Evolutionary conservation across 1,140 invertebrate species (phyloP).

Genomic region (Tribolium madens): DNA sequence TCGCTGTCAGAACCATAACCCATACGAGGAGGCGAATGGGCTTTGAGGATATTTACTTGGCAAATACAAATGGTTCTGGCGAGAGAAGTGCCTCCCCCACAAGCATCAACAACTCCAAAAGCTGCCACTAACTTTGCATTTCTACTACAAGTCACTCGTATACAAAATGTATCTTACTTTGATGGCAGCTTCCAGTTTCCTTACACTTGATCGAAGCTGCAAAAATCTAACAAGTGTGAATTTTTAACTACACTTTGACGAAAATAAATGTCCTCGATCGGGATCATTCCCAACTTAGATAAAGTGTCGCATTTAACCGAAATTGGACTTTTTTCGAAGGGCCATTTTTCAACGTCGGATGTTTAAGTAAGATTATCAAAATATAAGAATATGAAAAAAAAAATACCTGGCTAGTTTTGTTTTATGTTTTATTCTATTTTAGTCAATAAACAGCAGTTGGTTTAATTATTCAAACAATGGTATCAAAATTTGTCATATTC

Average conservation of each 20-base stretch:
- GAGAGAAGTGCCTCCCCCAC: slow-evolving; percentile 28
- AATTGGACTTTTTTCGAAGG: too few relatives aligned
- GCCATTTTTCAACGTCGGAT: too few relatives aligned
- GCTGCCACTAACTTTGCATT: slow-evolving; percentile 25
- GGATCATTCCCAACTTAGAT: too few relatives aligned
- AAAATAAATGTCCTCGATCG: too few relatives aligned
- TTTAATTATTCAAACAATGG: too few relatives aligned
- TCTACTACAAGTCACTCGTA: slow-evolving; percentile 7
- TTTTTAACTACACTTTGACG: neutral
- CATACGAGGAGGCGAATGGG: slow-evolving; percentile 15
- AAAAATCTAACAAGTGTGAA: neutral
- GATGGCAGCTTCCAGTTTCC: neutral
- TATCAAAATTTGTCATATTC: too few relatives aligned
- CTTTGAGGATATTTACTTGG: slow-evolving; percentile 42
- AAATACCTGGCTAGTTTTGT: too few relatives aligned
- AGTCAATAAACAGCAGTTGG: too few relatives aligned
- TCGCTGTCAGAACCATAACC: slow-evolving; percentile 40
- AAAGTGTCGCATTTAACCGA: too few relatives aligned
- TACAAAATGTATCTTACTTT: slow-evolving; percentile 10
- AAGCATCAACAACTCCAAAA: neutral
- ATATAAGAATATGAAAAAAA: too few relatives aligned
- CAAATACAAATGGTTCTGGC: slow-evolving; percentile 41
- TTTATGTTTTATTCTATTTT: too few relatives aligned
- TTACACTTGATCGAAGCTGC: neutral
- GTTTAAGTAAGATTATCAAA: too few relatives aligned